Percentiles rank a stretch among this genome's conserved stretches.
These are phyloP conservation scores for Xylota sylvarum DNA, from an alignment of 2,888 invertebrate genomes.

Conservation along the genomic window DNA sequence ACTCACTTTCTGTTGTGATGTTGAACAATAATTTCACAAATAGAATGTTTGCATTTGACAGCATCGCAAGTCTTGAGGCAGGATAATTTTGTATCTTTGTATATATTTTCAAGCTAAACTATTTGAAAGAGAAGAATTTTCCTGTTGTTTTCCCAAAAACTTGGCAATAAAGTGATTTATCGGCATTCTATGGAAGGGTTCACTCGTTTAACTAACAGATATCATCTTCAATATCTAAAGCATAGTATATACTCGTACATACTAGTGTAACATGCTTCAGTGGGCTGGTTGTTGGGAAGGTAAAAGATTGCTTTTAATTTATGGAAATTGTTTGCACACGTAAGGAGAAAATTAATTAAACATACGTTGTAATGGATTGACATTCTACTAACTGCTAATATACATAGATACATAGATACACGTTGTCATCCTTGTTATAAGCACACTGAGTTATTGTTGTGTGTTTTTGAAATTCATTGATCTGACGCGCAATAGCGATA, in stretches of 20 bases:
- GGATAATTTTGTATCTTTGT: conserved; percentile 45
- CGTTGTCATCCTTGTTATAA: conserved; percentile 20
- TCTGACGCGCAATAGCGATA: conserved; percentile 20
- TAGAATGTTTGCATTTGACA: conserved; percentile 50
- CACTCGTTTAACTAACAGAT: conserved; percentile 25
- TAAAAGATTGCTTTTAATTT: conserved; percentile 72
- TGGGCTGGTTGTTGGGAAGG: background rate
- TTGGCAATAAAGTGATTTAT: conserved; percentile 68
- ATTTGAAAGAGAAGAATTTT: conserved; percentile 30
- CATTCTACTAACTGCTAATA: conserved; percentile 53
- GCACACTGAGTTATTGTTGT: conserved; percentile 66
- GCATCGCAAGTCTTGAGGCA: conserved; percentile 29
- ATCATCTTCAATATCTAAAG: conserved; percentile 37
- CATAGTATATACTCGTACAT: background rate
- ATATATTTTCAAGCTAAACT: conserved; percentile 5
- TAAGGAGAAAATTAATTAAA: conserved; percentile 76
- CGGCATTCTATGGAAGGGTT: conserved; percentile 41
- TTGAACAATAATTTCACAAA: conserved; percentile 62
- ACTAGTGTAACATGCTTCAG: too few relatives aligned
- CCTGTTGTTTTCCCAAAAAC: conserved; percentile 19
- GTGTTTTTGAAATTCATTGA: conserved; percentile 66
- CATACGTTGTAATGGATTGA: conserved; percentile 73
- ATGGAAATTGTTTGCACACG: conserved; percentile 74
- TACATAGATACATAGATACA: conserved; percentile 17
- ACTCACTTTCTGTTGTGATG: conserved; percentile 40